These are phyloP conservation scores for Willowsia nigromaculata DNA, from an alignment of 2,888 invertebrate species.

Conservation along the genomic window DNA sequence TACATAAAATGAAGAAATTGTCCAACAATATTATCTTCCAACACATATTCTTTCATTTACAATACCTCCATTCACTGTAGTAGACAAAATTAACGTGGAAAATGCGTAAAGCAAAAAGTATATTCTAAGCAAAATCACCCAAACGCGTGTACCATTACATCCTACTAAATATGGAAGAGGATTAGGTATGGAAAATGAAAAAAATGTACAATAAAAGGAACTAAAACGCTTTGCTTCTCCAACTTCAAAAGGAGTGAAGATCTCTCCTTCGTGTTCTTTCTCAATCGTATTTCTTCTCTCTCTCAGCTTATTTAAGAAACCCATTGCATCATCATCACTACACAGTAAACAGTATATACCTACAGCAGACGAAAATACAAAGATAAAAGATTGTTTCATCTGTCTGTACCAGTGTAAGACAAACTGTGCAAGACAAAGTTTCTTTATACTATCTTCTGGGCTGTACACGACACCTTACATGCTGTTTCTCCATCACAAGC, in stretches of 20 bases:
- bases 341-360: neutral
- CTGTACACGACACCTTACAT: neutral
- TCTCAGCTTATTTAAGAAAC: slow-evolving; percentile 9
- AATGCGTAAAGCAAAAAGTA: neutral
- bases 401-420: neutral
- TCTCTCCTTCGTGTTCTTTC: neutral
- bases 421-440: neutral
- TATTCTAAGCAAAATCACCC: neutral
- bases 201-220: neutral
- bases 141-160: neutral
- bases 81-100: neutral
- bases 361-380: neutral
- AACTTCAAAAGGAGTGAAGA: slow-evolving; percentile 13
- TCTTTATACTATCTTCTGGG: neutral
- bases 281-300: neutral
- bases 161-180: neutral
- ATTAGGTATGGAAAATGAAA: neutral
- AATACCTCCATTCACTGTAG: too few relatives aligned
- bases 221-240: slow-evolving; percentile 9
- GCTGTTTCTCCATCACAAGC: neutral
- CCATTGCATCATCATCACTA: slow-evolving; percentile 15
- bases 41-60: slow-evolving; percentile 9
- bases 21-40: slow-evolving; percentile 6
- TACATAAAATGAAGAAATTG: slow-evolving; percentile 23
- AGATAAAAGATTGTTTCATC: neutral